A percentile compares a stretch with the other conserved stretches of the same genome.
Conservation (phyloP, 2,888 invertebrate genomes). For the Calliopum simillimum region DNA sequence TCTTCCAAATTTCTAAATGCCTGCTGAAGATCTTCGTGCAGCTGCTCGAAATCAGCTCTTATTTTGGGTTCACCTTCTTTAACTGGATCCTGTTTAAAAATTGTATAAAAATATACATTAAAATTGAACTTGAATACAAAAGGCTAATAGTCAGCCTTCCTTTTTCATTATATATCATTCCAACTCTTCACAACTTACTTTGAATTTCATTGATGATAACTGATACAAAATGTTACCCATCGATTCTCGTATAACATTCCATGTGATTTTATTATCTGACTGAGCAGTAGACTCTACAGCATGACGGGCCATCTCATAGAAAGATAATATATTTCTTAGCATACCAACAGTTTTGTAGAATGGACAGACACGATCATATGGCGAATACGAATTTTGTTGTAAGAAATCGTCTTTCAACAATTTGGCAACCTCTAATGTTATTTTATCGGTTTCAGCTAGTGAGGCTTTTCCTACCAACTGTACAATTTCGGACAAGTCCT, state of each 20-base stretch:
- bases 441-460: conserved; percentile 97
- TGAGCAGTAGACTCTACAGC: conserved; percentile 97
- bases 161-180: not conserved
- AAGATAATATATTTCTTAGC: conserved; percentile 96
- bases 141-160: not conserved
- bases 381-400: conserved; percentile 97
- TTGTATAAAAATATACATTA: not conserved
- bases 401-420: conserved; percentile 97
- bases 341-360: conserved; percentile 99
- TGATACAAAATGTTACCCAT: conserved; percentile 95
- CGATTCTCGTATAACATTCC: conserved; percentile 95
- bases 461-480: conserved; percentile 98
- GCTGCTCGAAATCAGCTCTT: conserved; percentile 95
- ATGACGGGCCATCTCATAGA: conserved; percentile 96
- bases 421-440: conserved; percentile 97
- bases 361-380: conserved; percentile 96
- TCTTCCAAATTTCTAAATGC: conserved; percentile 99
- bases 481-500: conserved; percentile 98
- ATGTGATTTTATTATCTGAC: conserved; percentile 97
- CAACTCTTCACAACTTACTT: conserved; percentile 70
- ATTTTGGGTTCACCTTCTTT: conserved; percentile 98
- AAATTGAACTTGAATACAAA: not conserved
- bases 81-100: conserved; percentile 84
- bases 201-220: conserved; percentile 98
- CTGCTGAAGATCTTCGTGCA: conserved; percentile 96